A percentile compares a stretch with the other conserved stretches of the same genome.
Conservation (phyloP, 2,797 vertebrate species). For the Enteromius fasciolatus region DNA sequence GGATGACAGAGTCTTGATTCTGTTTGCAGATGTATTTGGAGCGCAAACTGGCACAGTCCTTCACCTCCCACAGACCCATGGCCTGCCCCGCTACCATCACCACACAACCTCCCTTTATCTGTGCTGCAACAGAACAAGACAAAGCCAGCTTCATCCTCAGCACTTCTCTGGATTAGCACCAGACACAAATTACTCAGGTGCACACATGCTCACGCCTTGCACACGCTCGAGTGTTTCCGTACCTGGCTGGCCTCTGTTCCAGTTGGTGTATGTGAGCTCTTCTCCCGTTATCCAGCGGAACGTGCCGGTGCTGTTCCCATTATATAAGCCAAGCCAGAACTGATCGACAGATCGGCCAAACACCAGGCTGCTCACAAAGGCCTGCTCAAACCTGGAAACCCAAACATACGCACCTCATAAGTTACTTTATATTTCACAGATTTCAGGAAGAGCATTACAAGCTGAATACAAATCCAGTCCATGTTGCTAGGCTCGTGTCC, state of each 20-base stretch:
- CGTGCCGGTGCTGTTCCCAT: slow-evolving; percentile 78
- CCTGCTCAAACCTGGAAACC: slow-evolving; percentile 91
- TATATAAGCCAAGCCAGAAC: slow-evolving; percentile 91
- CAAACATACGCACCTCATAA: slow-evolving; percentile 12
- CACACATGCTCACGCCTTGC: not conserved
- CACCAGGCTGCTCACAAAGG: slow-evolving; percentile 91
- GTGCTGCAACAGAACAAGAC: slow-evolving; percentile 66
- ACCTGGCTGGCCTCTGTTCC: slow-evolving; percentile 96
- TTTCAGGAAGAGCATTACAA: slow-evolving; percentile 14
- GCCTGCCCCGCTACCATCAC: slow-evolving; percentile 87
- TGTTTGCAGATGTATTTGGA: slow-evolving; percentile 95
- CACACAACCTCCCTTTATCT: slow-evolving; percentile 83
- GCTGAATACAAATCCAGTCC: not conserved
- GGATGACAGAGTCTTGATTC: slow-evolving; percentile 84
- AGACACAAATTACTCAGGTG: not conserved
- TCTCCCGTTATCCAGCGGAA: slow-evolving; percentile 91
- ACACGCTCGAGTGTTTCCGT: slow-evolving; percentile 3
- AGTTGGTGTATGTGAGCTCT: slow-evolving; percentile 90
- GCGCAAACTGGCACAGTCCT: slow-evolving; percentile 83
- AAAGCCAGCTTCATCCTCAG: not conserved
- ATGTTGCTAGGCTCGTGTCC: not conserved
- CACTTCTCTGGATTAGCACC: not conserved
- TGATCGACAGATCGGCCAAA: slow-evolving; percentile 84
- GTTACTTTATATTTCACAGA: not conserved
- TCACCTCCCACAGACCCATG: slow-evolving; percentile 94